phyloP scores from a whole-genome alignment of 2,888 invertebrate genomes.

The Dusona sp. region DNA sequence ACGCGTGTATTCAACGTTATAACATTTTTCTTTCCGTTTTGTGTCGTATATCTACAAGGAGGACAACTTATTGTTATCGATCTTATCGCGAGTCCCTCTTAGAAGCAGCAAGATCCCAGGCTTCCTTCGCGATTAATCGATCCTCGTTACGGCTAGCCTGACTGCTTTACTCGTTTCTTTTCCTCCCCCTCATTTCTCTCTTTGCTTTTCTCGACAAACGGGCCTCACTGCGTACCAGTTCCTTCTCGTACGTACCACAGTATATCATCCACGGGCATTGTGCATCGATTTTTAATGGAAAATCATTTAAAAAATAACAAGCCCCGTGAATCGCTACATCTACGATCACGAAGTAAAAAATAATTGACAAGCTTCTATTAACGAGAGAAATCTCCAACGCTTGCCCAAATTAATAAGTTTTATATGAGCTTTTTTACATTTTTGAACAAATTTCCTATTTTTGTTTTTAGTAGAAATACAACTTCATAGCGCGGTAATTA shows the following conservation, averaged over 20 bases:
- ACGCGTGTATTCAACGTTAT: constrained; percentile 14
- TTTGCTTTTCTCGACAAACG: constrained; percentile 35
- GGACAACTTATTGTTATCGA: constrained; percentile 63
- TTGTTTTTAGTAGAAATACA: not conserved
- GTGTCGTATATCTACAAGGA: not conserved
- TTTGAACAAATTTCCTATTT: not conserved
- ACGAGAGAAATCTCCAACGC: not conserved
- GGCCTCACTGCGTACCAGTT: constrained; percentile 29
- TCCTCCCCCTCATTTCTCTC: constrained; percentile 3
- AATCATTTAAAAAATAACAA: constrained; percentile 1
- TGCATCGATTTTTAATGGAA: constrained; percentile 33
- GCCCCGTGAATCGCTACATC: not conserved
- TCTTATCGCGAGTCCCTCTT: constrained; percentile 54
- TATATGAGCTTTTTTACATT: not conserved
- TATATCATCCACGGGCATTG: constrained; percentile 35
- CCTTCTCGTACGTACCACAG: constrained; percentile 1
- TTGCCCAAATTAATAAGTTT: not conserved
- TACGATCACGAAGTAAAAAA: not conserved
- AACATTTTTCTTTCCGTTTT: constrained; percentile 18
- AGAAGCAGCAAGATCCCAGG: constrained; percentile 39
- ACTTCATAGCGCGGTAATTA: not conserved
- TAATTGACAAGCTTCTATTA: not conserved
- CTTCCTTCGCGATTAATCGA: constrained; percentile 59
- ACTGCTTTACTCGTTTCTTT: constrained; percentile 29
- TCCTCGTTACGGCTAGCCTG: constrained; percentile 59